Percentiles rank a stretch among this genome's conserved stretches.
Evolutionary conservation across 2,888 invertebrate genomes (phyloP).

Genomic region (Synergus itoensis): DNA sequence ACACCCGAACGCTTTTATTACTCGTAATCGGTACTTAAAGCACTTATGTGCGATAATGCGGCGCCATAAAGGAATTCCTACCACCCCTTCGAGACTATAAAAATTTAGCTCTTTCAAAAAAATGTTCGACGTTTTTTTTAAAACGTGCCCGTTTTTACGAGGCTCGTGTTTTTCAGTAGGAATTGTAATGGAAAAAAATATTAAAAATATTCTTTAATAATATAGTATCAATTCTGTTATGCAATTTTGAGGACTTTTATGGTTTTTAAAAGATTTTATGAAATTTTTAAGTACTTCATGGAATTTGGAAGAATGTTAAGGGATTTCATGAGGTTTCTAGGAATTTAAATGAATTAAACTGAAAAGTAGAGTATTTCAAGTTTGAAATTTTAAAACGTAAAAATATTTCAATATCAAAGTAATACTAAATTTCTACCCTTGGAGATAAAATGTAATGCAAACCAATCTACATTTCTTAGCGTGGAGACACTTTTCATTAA

Average conservation of each 20-base stretch:
- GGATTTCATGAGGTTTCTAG: too few species aligned
- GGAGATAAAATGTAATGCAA: too few species aligned
- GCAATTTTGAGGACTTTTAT: too few species aligned
- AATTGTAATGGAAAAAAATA: too few species aligned
- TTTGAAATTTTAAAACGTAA: not conserved
- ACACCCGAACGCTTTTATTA: constrained; percentile 75
- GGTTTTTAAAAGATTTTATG: too few species aligned
- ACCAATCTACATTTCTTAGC: too few species aligned
- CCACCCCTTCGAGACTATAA: constrained; percentile 40
- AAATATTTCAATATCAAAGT: not conserved
- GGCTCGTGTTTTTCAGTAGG: not conserved
- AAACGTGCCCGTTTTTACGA: not conserved
- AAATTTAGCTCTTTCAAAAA: not conserved
- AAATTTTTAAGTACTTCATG: too few species aligned
- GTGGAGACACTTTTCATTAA: not conserved
- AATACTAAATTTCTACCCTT: not conserved
- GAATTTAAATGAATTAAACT: not conserved
- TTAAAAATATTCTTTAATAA: too few species aligned
- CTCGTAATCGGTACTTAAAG: constrained; percentile 71
- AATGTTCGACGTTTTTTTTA: not conserved
- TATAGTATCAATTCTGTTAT: too few species aligned
- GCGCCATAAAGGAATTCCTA: constrained; percentile 72
- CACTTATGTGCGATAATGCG: constrained; percentile 69
- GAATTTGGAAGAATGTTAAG: too few species aligned
- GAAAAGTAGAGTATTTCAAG: not conserved